Evolutionary conservation across 1,140 invertebrate genomes (phyloP).

Genomic region (Heliconius himera): DNA sequence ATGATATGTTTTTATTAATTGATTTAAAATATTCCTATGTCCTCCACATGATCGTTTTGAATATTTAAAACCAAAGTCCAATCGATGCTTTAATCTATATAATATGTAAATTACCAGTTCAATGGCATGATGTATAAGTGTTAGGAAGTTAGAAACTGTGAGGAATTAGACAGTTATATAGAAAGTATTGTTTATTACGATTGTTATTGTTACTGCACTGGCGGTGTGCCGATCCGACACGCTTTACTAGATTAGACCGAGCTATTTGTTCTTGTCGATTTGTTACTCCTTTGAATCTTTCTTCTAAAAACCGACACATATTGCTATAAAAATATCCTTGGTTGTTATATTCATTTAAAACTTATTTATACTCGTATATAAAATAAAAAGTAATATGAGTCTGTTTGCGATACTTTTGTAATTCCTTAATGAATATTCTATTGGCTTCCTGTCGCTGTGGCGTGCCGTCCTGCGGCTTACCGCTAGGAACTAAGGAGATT

Average conservation of each 20-base stretch:
- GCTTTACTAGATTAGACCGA: conserved; percentile 50
- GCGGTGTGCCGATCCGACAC: conserved; percentile 52
- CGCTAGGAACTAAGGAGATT: conserved; percentile 41
- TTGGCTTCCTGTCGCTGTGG: conserved; percentile 47
- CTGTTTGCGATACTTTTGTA: conserved; percentile 25
- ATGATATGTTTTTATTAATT: background rate
- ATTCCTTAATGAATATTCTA: conserved; percentile 15
- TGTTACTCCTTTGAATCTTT: conserved; percentile 22
- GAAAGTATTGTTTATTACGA: conserved; percentile 30
- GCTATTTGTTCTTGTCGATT: conserved; percentile 34
- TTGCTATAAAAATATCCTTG: background rate
- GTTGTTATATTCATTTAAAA: background rate
- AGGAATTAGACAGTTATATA: conserved; percentile 37
- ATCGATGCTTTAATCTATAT: conserved; percentile 35
- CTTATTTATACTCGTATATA: background rate
- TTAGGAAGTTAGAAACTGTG: conserved; percentile 53
- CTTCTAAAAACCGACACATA: conserved; percentile 31
- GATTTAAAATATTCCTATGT: background rate
- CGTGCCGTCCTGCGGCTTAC: conserved; percentile 51
- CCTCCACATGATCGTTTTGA: conserved; percentile 4
- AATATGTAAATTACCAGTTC: conserved; percentile 48
- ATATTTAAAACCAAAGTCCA: conserved; percentile 43
- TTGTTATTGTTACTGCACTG: conserved; percentile 47
- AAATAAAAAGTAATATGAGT: conserved; percentile 20
- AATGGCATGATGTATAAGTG: conserved; percentile 72